Percentiles rank a stretch among this genome's conserved stretches.
phyloP scores from a whole-genome alignment of 2,888 invertebrate species.

The Conops quadrifasciatus region DNA sequence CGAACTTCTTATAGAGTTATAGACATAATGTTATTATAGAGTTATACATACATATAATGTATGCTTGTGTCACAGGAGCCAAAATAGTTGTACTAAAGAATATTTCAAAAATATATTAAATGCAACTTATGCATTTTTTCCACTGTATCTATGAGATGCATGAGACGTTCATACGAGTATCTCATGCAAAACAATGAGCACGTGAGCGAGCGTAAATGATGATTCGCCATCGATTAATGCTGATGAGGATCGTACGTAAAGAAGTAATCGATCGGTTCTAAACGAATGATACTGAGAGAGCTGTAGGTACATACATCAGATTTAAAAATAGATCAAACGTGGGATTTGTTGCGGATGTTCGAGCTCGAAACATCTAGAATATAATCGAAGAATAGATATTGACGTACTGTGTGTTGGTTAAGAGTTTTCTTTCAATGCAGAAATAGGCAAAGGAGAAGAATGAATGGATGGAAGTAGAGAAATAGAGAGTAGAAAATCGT shows the following conservation, averaged over 20 bases:
- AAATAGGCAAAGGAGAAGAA: conserved; percentile 11
- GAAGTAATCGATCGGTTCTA: conserved; percentile 12
- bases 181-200: neutral
- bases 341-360: conserved; percentile 41
- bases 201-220: neutral
- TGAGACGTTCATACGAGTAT: neutral
- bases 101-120: neutral
- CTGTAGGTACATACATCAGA: conserved; percentile 48
- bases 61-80: too few relatives aligned
- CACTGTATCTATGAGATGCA: conserved; percentile 13
- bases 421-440: neutral
- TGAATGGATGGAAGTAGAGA: neutral
- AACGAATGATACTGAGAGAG: neutral
- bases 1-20: too few relatives aligned
- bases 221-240: neutral
- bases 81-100: too few relatives aligned
- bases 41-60: too few relatives aligned
- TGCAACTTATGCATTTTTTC: neutral
- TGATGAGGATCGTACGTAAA: neutral
- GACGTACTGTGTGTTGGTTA: neutral
- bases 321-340: conserved; percentile 56
- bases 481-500: neutral
- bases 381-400: neutral
- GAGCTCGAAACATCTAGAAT: conserved; percentile 15
- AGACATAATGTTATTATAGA: too few relatives aligned